Evolutionary conservation across 2,113 vertebrate species (phyloP).

Genomic region (Embiotoca jacksoni): DNA sequence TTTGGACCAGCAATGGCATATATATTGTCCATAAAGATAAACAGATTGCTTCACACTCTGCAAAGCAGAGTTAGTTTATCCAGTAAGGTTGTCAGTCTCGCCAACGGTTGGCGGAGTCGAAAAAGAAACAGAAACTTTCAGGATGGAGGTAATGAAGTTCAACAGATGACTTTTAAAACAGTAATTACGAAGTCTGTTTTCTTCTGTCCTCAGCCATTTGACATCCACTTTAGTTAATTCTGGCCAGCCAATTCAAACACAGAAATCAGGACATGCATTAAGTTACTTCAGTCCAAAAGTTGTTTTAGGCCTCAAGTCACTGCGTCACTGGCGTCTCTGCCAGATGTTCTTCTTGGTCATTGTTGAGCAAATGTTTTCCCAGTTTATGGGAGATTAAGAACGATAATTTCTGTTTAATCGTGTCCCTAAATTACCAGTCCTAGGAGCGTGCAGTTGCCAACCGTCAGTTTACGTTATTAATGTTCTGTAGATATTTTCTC

Average conservation of each 20-base stretch:
- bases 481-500: background rate
- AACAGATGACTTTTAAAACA: conserved; percentile 30
- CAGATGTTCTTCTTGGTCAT: conserved; percentile 44
- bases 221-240: conserved; percentile 2
- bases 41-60: background rate
- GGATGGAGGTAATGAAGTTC: conserved; percentile 14
- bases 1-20: no score
- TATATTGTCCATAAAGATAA: background rate
- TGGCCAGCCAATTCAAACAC: conserved; percentile 63
- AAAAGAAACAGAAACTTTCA: conserved; percentile 6
- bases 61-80: background rate
- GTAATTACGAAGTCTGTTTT: conserved; percentile 1
- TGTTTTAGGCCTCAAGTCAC: conserved; percentile 28
- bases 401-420: conserved; percentile 16
- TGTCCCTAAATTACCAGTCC: conserved; percentile 6
- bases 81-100: background rate
- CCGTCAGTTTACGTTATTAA: background rate
- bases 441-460: background rate
- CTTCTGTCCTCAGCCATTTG: conserved; percentile 31
- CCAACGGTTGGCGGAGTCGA: background rate
- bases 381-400: conserved; percentile 39
- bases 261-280: conserved; percentile 43
- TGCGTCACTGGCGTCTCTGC: conserved; percentile 1
- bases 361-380: conserved; percentile 17
- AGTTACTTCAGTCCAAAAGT: conserved; percentile 46